phyloP scores from a whole-genome alignment of 2,888 invertebrate genomes.

The Nemotelus nigrinus region DNA sequence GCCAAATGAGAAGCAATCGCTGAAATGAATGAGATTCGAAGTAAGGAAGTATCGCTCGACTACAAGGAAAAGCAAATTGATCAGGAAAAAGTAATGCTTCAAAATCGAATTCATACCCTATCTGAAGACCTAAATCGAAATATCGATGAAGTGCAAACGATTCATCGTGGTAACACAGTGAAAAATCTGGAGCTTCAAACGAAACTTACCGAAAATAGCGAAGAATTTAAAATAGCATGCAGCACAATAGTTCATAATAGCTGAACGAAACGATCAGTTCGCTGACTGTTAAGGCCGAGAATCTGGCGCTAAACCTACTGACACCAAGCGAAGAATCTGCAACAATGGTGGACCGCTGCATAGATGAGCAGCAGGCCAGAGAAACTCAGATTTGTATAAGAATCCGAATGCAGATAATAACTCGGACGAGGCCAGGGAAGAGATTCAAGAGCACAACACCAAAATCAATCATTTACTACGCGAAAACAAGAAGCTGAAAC shows the following conservation, averaged over 20 bases:
- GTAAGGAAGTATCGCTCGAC: conserved; percentile 80
- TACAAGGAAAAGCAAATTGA: conserved; percentile 83
- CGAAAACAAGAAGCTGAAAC: conserved; percentile 82
- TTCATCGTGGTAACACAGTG: conserved; percentile 77
- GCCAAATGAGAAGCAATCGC: conserved; percentile 86
- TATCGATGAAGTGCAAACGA: conserved; percentile 79
- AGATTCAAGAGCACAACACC: conserved; percentile 73
- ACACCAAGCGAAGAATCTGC: conserved; percentile 75
- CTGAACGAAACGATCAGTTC: conserved; percentile 77
- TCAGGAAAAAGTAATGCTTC: conserved; percentile 80
- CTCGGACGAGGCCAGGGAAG: conserved; percentile 70
- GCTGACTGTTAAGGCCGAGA: conserved; percentile 74
- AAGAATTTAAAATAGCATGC: conserved; percentile 79
- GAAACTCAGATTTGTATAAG: conserved; percentile 84
- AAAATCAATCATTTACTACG: conserved; percentile 75
- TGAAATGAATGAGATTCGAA: conserved; percentile 81
- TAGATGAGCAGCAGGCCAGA: conserved; percentile 86
- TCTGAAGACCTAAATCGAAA: conserved; percentile 83
- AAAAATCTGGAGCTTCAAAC: conserved; percentile 76
- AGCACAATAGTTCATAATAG: conserved; percentile 70
- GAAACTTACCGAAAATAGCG: conserved; percentile 79
- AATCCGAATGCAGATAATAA: conserved; percentile 81
- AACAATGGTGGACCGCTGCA: conserved; percentile 78
- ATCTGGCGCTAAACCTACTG: conserved; percentile 74
- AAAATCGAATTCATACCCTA: conserved; percentile 81